Percentiles rank a stretch among this genome's conserved stretches.
phyloP scores from a whole-genome alignment of 2,113 vertebrate genomes.

The Myotis brandtii region DNA sequence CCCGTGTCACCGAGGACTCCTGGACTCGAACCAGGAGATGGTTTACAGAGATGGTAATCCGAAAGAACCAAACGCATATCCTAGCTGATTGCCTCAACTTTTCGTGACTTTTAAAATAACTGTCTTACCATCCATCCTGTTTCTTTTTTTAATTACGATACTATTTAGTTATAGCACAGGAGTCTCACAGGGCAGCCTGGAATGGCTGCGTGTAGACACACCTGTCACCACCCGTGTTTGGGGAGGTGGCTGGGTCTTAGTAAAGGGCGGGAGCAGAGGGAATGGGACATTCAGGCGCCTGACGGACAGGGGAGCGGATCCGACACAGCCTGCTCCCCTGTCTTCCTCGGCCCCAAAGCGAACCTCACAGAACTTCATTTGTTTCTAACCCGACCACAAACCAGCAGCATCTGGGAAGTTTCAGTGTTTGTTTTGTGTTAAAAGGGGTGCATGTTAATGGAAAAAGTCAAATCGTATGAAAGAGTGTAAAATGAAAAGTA shows the following conservation, averaged over 20 bases:
- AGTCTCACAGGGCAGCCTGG: background rate
- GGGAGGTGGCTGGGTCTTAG: background rate
- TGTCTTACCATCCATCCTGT: background rate
- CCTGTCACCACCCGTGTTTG: too few species aligned
- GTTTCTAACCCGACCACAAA: background rate
- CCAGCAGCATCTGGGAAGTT: background rate
- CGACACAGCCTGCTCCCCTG: background rate
- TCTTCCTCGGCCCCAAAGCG: background rate
- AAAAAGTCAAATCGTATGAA: background rate
- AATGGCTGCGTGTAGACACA: background rate
- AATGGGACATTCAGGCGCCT: too few species aligned
- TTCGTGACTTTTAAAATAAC: background rate
- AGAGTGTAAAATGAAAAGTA: background rate
- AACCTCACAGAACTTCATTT: background rate
- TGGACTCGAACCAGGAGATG: background rate
- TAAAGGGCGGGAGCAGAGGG: background rate
- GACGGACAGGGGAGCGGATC: background rate
- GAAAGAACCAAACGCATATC: background rate
- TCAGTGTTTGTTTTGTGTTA: background rate
- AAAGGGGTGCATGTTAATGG: background rate
- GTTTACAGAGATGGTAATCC: background rate
- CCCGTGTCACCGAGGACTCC: background rate
- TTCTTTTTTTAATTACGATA: background rate
- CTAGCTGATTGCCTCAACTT: background rate
- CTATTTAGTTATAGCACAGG: background rate